Base-by-base conservation (phyloP, 1,140 invertebrate species). In the Ericerus pela region DNA sequence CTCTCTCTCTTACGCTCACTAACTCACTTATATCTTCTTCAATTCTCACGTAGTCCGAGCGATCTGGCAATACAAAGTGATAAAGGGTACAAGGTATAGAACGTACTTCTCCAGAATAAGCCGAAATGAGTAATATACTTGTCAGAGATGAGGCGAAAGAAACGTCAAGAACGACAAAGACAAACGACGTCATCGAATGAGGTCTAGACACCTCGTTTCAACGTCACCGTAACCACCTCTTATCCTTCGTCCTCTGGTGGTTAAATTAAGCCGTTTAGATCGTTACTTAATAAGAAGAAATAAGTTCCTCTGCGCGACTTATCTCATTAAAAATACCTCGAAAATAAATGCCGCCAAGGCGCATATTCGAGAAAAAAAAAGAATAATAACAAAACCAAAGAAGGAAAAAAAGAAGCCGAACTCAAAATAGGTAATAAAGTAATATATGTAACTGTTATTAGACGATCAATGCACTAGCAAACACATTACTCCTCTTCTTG, bases 41-140 rank as follows among this genome's bases (percentile, higher is more conserved):
- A n/a, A n/a, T n/a, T n/a, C n/a, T n/a, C 30, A 5, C 41, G 41
- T 4, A 18, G 41, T 2, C 16, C 41, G 16, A 24, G 20, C 8
- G 11, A 47, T 24, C 16, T 24, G 20, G 41, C 41, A 47, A 47
- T 47, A 24, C 41, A 24, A n/a, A n/a, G n/a, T n/a, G n/a, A n/a
- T n/a, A n/a, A n/a, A n/a, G n/a, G n/a, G n/a, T n/a, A n/a, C n/a
- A n/a, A n/a, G n/a, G n/a, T n/a, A n/a, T n/a, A n/a, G n/a, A n/a
- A n/a, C n/a, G n/a, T n/a, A n/a, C n/a, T n/a, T n/a, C n/a, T n/a
- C n/a, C n/a, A n/a, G n/a, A n/a, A n/a, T n/a, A n/a, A n/a, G n/a
- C n/a, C n/a, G n/a, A 47, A 47, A 47, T 47, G 41, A 47, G 41
- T 47, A 47, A 47, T 47, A 47, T 47, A 47, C 41, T 47, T 47